Base-by-base conservation (phyloP, 2,113 vertebrate genomes). In the Clarias macrocephalus region DNA sequence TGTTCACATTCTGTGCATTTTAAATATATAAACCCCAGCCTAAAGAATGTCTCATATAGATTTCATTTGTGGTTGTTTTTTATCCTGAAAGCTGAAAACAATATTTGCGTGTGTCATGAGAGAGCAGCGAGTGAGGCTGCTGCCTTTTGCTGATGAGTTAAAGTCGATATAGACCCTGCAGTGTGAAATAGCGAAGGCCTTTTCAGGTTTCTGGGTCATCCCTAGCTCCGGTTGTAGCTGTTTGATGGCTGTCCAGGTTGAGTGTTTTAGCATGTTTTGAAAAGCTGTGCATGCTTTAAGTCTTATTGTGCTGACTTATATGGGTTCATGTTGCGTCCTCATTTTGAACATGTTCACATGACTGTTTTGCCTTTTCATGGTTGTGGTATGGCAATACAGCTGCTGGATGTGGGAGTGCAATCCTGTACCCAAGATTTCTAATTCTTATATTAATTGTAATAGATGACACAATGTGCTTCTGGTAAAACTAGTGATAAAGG, bases 401-500 rank as follows among this genome's bases (percentile, higher is more conserved):
- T 60, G 23, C 25, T 80, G 80, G 57, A 82, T 81, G 65, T 75
- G 62, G 65, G 84, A 85, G 80, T 28, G 42, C 48, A 85, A 87
- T 65, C 80, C 88, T 37, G 68, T 91, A 75, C 68, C 56, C 57
- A 88, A 72, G 15, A 37, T 56, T 66, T 83, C 57, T 7, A 30
- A 10, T 63, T 66, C 60, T 82, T 23, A 87, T 10, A 57, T 77
- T 86, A 23, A 60, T 86, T 42, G 73, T 76, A 86, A 80, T 25
- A 30, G 23, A 88, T 85, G 48, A 83, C 84, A 37, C 16, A 6
- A 2, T 52, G 30, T 33, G 85, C 88, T 87, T 88, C 83, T 76
- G 87, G 72, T 77, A 59, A 90, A 70, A 76, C 76, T 85, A 60
- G 65, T 57, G 80, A 85, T 84, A 87, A 88, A 88, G 88, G 68